phyloP scores from a whole-genome alignment of 1,140 invertebrate genomes.

The Hesperophylax magnus region DNA sequence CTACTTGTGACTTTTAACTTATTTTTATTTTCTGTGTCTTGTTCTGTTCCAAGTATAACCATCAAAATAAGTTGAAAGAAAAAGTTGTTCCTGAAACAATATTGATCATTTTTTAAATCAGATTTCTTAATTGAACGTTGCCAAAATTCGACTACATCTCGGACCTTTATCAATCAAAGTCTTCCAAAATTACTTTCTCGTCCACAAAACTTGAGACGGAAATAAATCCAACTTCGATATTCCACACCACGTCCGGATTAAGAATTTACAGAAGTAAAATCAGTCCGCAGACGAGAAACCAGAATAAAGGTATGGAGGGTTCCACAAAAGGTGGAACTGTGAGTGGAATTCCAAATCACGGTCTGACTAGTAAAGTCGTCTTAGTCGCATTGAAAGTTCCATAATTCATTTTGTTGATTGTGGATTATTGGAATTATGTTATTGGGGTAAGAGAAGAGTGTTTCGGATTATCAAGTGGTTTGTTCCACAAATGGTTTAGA shows the following conservation, averaged over 20 bases:
- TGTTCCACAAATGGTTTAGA: no score
- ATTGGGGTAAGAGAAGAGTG: no score
- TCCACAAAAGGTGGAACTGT: not conserved
- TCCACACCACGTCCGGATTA: not conserved
- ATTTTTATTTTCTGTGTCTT: no score
- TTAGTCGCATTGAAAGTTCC: no score
- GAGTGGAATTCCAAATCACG: not conserved
- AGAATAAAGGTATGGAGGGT: not conserved
- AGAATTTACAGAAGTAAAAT: slow-evolving; percentile 17
- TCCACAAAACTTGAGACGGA: not conserved
- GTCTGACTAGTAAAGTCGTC: not conserved
- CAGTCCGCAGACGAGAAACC: not conserved
- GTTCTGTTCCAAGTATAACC: no score
- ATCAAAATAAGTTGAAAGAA: no score
- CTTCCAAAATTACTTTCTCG: not conserved
- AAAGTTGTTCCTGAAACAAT: no score
- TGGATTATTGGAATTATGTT: no score
- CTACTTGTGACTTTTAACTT: no score
- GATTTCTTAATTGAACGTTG: no score
- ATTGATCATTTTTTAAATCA: no score
- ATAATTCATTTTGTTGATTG: not conserved
- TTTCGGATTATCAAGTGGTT: no score
- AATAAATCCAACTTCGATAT: not conserved
- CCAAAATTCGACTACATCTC: not conserved
- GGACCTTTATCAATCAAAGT: not conserved